phyloP scores from a whole-genome alignment of 1,140 invertebrate species.

The Danaus plexippus region DNA sequence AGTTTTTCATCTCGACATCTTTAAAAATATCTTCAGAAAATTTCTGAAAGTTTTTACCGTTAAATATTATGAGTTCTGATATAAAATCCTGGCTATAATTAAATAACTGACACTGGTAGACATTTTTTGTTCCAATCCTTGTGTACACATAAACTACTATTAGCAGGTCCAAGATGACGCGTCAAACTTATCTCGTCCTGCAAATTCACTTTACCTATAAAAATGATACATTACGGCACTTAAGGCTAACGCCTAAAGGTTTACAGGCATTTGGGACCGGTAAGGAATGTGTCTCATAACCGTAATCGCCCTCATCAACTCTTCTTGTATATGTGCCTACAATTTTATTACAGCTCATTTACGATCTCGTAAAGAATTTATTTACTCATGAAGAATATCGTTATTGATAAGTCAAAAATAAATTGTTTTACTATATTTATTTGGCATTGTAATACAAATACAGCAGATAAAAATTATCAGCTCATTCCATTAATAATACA shows the following conservation, averaged over 20 bases:
- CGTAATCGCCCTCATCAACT: slow-evolving; percentile 57
- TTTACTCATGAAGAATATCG: slow-evolving; percentile 8
- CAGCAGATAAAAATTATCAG: slow-evolving; percentile 3
- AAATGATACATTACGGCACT: slow-evolving; percentile 64
- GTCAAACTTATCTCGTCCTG: slow-evolving; percentile 54
- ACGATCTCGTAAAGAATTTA: slow-evolving; percentile 38
- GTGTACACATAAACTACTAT: slow-evolving; percentile 10
- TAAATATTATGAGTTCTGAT: too few relatives aligned
- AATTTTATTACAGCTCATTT: slow-evolving; percentile 27
- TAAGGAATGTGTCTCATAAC: slow-evolving; percentile 53
- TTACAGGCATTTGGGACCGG: slow-evolving; percentile 39
- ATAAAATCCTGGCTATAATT: too few relatives aligned
- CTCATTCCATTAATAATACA: background rate
- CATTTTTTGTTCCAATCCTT: background rate
- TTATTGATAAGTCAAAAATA: too few relatives aligned
- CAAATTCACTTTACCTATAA: slow-evolving; percentile 69
- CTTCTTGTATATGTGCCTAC: slow-evolving; percentile 33
- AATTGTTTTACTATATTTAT: background rate
- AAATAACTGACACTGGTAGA: too few relatives aligned
- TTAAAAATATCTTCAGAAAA: too few relatives aligned
- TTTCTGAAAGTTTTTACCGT: too few relatives aligned
- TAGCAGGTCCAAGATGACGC: slow-evolving; percentile 33
- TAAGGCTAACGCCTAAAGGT: slow-evolving; percentile 50
- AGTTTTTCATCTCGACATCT: too few relatives aligned
- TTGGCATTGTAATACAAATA: background rate